Evolutionary conservation across 2,113 vertebrate species (phyloP), one percentile per base, ranked within the genome.

Genomic region (Herpetotheres cachinnans): DNA sequence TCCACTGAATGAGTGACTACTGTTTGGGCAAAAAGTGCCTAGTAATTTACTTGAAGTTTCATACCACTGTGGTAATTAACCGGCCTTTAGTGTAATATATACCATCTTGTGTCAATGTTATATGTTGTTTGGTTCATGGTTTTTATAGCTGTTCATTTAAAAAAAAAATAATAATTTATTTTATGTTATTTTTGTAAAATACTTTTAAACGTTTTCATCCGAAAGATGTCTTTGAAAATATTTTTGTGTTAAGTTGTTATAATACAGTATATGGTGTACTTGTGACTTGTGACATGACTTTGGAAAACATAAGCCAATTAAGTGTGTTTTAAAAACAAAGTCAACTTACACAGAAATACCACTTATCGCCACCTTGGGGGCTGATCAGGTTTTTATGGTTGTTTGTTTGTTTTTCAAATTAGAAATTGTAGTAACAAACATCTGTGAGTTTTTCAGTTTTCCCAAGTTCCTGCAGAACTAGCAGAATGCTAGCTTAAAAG

Each of bases 11-110:
- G 71, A 77, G 30, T 82, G 90, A 82, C 56, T 90, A 63, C 81
- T 88, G 34, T 83, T 93, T 4, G 42, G 87, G 82, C 72, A 83
- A 56, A 85, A 95, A 89, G 91, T 94, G 95, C 95, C 95, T 93
- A 78, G 3, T 73, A 29, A 88, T 93, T 84, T 95, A 93, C 95
- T 94, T 97, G 97, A 97, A 95, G 73, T 82, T 78, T 93, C 52
- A 30, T 52, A 71, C 22, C 77, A 87, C 82, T 95, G 82, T 94
- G 76, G 82, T 92, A 62, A 56, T 76, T 73, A 70, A 63, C 40
- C 6, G 27, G 54, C 63, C 56, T 78, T 91, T 47, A 52, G 15
- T 72, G 44, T 82, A 58, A 63, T 58, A 13, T 83, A 56, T 78
- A 81, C 66, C 24, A 34, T 47, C 34, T 65, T 16, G 6, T 69